phyloP scores from a whole-genome alignment of 1,140 invertebrate species.

The Thaumatotibia leucotreta region DNA sequence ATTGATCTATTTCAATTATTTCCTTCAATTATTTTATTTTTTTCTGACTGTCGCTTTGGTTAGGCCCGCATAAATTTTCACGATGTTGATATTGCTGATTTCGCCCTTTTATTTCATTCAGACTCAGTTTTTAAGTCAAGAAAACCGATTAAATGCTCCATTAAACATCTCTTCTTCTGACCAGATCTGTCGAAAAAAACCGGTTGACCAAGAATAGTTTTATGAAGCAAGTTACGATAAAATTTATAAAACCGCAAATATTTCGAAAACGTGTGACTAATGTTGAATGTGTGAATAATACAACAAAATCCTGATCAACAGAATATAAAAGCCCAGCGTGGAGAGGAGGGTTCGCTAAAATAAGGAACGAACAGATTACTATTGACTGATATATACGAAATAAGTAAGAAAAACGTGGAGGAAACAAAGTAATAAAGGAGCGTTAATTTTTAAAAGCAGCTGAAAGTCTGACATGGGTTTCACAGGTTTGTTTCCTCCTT shows the following conservation, averaged over 20 bases:
- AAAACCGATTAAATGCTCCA: background rate
- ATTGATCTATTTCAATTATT: too few relatives aligned
- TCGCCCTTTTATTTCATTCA: background rate
- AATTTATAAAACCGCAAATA: background rate
- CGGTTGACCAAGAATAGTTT: background rate
- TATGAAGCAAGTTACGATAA: too few relatives aligned
- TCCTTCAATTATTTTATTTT: too few relatives aligned
- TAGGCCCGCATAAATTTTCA: too few relatives aligned
- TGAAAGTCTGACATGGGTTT: background rate
- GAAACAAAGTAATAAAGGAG: background rate
- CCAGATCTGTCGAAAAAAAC: background rate
- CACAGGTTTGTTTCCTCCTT: too few relatives aligned
- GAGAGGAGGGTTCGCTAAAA: background rate
- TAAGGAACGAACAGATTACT: background rate
- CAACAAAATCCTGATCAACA: background rate
- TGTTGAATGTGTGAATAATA: background rate
- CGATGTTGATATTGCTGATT: background rate
- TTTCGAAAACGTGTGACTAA: background rate
- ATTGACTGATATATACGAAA: background rate
- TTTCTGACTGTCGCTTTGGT: too few relatives aligned
- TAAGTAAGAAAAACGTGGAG: background rate
- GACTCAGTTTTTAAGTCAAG: background rate
- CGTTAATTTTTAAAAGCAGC: background rate
- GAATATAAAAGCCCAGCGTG: background rate
- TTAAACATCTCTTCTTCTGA: background rate